Conservation (phyloP, 2,797 vertebrate species). For the Sebastes iracundus region DNA sequence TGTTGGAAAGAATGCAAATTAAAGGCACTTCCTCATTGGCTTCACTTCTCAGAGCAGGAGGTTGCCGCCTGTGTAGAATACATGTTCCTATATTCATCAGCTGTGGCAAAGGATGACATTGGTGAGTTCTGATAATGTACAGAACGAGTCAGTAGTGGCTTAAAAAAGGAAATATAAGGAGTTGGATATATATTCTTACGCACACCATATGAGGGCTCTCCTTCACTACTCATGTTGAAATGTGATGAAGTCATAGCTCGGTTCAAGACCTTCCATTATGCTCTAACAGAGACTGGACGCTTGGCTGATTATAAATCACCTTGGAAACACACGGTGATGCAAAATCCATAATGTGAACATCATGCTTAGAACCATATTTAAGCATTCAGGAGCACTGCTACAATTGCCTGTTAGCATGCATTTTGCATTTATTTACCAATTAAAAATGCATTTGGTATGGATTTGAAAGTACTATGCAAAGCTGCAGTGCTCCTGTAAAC, state of each 20-base stretch:
- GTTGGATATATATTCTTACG: background rate
- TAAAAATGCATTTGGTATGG: slow-evolving; percentile 86
- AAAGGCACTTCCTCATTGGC: background rate
- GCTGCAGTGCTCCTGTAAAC: slow-evolving; percentile 82
- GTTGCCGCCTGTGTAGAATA: background rate
- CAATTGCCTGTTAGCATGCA: slow-evolving; percentile 80
- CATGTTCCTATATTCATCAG: slow-evolving; percentile 36
- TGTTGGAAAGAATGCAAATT: background rate
- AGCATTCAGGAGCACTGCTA: slow-evolving; percentile 79
- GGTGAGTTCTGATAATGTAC: slow-evolving; percentile 1
- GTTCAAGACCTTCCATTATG: slow-evolving; percentile 71
- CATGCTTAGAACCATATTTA: slow-evolving; percentile 82
- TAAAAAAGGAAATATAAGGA: background rate
- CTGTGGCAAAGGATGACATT: slow-evolving; percentile 17
- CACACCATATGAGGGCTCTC: slow-evolving; percentile 15
- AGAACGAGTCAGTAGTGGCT: background rate
- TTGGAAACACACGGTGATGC: slow-evolving; percentile 79
- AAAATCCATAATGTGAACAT: slow-evolving; percentile 83
- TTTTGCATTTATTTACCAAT: slow-evolving; percentile 86
- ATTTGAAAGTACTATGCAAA: slow-evolving; percentile 85
- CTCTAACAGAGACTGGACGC: slow-evolving; percentile 56
- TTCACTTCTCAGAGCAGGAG: no score
- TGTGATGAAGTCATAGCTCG: slow-evolving; percentile 71
- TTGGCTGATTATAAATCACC: slow-evolving; percentile 82
- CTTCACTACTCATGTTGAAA: slow-evolving; percentile 67